Evolutionary conservation across 2,113 vertebrate genomes (phyloP).

Genomic region (Colaptes auratus): DNA sequence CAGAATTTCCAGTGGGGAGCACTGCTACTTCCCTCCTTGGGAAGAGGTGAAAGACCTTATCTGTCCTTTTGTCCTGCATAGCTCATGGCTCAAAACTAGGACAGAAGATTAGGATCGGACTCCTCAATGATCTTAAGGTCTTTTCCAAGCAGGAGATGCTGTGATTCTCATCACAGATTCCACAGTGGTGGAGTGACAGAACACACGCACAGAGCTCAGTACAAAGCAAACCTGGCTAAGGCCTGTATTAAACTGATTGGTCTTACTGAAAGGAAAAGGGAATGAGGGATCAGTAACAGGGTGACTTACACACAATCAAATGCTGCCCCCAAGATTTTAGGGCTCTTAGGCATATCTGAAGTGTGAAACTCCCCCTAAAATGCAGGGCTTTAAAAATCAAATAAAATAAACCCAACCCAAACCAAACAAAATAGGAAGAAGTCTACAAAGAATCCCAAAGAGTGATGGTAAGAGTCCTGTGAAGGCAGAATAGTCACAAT

Average conservation of each 20-base stretch:
- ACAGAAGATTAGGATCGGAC: too few species aligned
- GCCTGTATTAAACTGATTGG: not conserved
- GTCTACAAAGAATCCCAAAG: not conserved
- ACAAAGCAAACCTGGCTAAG: not conserved
- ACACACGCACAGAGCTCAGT: not conserved
- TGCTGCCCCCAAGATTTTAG: not conserved
- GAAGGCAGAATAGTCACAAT: not conserved
- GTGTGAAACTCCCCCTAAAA: not conserved
- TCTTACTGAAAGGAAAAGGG: not conserved
- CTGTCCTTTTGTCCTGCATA: too few species aligned
- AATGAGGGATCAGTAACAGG: not conserved
- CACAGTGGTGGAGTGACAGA: too few species aligned
- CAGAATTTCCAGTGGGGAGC: too few species aligned
- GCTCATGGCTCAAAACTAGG: too few species aligned
- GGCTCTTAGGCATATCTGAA: not conserved
- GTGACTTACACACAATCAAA: not conserved
- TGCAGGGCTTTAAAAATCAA: not conserved
- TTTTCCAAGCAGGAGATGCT: too few species aligned
- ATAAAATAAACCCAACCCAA: not conserved
- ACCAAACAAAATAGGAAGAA: not conserved
- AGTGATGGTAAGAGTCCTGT: not conserved
- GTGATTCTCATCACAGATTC: too few species aligned
- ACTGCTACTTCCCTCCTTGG: too few species aligned
- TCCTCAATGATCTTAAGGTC: too few species aligned
- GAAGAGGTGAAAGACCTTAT: too few species aligned